Evolutionary conservation across 2,888 invertebrate genomes (phyloP), one percentile per base, ranked within the genome.

Genomic region (Serrognathus titanus): DNA sequence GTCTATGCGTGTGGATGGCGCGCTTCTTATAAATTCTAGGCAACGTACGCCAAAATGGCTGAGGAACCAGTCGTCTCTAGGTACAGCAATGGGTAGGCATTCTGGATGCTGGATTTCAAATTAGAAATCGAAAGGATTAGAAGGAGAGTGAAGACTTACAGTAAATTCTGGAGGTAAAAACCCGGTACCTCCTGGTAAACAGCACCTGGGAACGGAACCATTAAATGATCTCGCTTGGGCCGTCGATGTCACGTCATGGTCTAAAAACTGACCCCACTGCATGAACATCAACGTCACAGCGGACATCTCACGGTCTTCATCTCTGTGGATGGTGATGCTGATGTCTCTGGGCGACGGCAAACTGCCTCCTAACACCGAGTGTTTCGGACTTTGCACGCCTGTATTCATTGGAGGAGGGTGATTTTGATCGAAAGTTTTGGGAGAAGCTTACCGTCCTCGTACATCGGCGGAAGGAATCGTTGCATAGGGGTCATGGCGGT

Each of bases 211-310:
- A 53, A 92, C 85, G 0, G 89, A 86, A 6, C 89, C 88, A 70
- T 91, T 89, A 69, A 91, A 89, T 6, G 89, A 88, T 65, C 85
- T 80, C 1, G 89, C 86, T 67, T 90, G 90, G 0, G 88, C 89
- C 3, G 89, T 87, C 0, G 89, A 87, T 40, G 90, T 92, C 62
- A 95, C 78, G 72, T 95, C 94, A 69, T 95, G 94, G 71, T 94
- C 94, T 56, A 95, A 71, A 66, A 95, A 88, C 76, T 95, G 94
- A 0, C 94, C 94, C 91, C 94, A 94, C 72, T 94, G 94, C 85
- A 92, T 93, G 57, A 92, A 82, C 83, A 91, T 85, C 63, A 90
- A 85, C 0, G 91, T 91, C 7, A 92, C 81, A 0, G 84, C 82
- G 0, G 83, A 81, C 5, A 85, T 82, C 62, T 88, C 88, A 0